Base-by-base conservation (phyloP, 92 coral and sea anemone genomes). In the Desmophyllum pertusum region DNA sequence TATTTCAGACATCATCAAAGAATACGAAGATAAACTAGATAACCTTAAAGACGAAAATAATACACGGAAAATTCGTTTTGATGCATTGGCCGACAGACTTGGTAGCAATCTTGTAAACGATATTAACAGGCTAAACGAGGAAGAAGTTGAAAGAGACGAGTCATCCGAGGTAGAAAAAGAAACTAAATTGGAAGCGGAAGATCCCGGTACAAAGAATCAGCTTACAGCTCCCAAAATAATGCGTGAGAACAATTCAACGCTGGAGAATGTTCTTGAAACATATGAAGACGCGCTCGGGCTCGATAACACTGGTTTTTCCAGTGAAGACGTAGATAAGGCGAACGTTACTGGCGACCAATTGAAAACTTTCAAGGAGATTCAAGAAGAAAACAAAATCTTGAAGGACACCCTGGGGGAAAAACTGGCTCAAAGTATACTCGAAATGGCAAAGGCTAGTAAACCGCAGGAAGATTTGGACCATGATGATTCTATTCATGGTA, bases 21-120 rank as follows among this genome's bases (percentile, higher is more conserved):
- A 88, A 11, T 91, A 86, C 87, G 93, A 93, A 70, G 85, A 76
- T 21, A 38, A 78, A 37, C 81, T 91, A 1, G 51, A 79, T 41
- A 45, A 52, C 23, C 77, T 84, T 17, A 88, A 76, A 25, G 83
- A 73, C 39, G 86, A 76, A 31, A 71, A 43, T 45, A 88, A 84
- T 5, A 27, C 75, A 39, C 86, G 76, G 14, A 76, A 76, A 43
- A 36, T 39, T 23, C 77, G 66, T 23, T 62, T 72, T 3, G 72
- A 81, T 33, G 25, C 35, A 0, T 42, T 90, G 42, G 64, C 59
- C 4, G 81, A 77, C 41, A 80, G 43, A 53, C 75, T 80, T 53
- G 84, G 84, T 18, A 48, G 25, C 45, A 46, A 50, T 36, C 80
- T 84, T 17, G 46, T 40, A 2, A 40, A 46, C 6, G 75, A 84